Conservation (phyloP, 2,888 invertebrate genomes). For the Dryadula phaetusa region DNA sequence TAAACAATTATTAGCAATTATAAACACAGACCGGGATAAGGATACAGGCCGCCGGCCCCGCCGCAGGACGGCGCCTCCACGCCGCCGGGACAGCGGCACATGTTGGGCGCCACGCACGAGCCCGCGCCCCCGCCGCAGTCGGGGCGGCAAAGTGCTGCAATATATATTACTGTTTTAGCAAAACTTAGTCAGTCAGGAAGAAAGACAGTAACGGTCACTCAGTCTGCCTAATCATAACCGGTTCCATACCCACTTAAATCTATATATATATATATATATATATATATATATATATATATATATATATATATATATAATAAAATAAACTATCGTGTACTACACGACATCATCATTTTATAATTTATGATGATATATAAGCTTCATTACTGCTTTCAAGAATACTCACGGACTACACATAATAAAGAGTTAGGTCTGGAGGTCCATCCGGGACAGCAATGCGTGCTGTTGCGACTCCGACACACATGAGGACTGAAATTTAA, state of each 20-base stretch:
- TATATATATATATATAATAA: not conserved
- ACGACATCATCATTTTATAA: too few species aligned
- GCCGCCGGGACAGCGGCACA: constrained; percentile 91
- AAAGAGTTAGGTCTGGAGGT: constrained; percentile 88
- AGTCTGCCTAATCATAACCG: too few species aligned
- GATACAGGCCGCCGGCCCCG: constrained; percentile 59
- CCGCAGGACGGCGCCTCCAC: constrained; percentile 86
- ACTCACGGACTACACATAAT: constrained; percentile 93
- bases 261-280: not conserved
- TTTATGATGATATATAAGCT: too few species aligned
- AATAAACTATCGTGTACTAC: too few species aligned
- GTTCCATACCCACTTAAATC: too few species aligned
- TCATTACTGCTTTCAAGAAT: too few species aligned
- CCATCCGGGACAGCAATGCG: constrained; percentile 95
- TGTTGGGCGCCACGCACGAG: constrained; percentile 91
- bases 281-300: not conserved
- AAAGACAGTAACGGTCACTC: too few species aligned
- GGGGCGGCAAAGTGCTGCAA: constrained; percentile 88
- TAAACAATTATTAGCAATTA: not conserved
- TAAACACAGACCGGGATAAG: constrained; percentile 62
- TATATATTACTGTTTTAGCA: not conserved
- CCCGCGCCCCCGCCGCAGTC: constrained; percentile 88
- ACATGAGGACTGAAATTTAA: constrained; percentile 93
- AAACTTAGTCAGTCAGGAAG: too few species aligned
- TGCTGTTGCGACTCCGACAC: constrained; percentile 89